Evolutionary conservation across 1,140 invertebrate genomes (phyloP).

Genomic region (Lethocerus indicus): DNA sequence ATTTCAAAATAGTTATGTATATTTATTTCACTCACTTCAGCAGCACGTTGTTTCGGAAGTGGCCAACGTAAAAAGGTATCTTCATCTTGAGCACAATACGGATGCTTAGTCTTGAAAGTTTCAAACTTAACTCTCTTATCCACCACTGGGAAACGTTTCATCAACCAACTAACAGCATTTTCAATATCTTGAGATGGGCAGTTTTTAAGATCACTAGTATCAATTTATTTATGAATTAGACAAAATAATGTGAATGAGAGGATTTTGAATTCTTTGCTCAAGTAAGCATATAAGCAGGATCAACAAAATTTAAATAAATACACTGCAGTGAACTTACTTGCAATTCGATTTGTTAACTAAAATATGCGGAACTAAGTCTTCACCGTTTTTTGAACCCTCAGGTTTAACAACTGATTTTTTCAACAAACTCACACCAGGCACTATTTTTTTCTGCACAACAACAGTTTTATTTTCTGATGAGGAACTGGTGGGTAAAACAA

Average conservation of each 20-base stretch:
- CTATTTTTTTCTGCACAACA: not conserved
- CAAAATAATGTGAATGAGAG: not conserved
- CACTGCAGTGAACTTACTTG: too few species aligned
- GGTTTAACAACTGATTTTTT: not conserved
- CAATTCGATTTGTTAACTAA: too few species aligned
- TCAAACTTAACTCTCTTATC: not conserved
- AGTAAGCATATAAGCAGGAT: not conserved
- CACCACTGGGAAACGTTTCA: conserved; percentile 8
- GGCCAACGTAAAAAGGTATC: conserved; percentile 5
- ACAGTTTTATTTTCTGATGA: too few species aligned
- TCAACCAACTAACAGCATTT: conserved; percentile 11
- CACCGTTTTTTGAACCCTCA: not conserved
- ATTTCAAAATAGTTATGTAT: not conserved
- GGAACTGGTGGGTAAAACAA: too few species aligned
- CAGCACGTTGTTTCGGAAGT: conserved; percentile 6
- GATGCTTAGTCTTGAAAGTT: conserved; percentile 1
- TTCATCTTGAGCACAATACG: conserved; percentile 8
- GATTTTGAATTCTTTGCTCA: not conserved
- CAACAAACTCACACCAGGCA: not conserved
- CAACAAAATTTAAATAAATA: not conserved
- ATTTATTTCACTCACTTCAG: conserved; percentile 4
- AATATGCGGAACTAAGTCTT: not conserved
- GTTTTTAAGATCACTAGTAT: conserved; percentile 1
- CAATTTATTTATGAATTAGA: too few species aligned
- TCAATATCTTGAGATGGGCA: conserved; percentile 4